phyloP scores from a whole-genome alignment of 2,113 vertebrate species.

The Chaenogobius annularis region DNA sequence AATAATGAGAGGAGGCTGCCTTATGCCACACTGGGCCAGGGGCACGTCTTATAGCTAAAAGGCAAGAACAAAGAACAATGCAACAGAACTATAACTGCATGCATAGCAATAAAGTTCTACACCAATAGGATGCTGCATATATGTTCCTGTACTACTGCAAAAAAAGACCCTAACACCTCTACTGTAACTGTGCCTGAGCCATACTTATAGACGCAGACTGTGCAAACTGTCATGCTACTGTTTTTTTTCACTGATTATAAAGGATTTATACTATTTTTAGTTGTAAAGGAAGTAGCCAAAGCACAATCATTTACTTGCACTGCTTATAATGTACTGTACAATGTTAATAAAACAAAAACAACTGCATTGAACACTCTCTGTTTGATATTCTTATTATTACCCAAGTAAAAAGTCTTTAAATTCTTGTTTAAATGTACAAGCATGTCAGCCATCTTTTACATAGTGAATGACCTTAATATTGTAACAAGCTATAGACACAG shows the following conservation, averaged over 20 bases:
- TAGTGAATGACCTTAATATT: neutral
- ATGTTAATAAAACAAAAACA: slow-evolving; percentile 44
- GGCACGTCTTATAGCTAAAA: neutral
- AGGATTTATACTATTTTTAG: slow-evolving; percentile 49
- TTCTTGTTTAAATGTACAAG: neutral
- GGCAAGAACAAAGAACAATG: slow-evolving; percentile 14
- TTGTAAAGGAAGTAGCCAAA: slow-evolving; percentile 37
- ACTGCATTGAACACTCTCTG: neutral
- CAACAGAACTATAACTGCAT: slow-evolving; percentile 31
- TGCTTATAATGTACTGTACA: slow-evolving; percentile 50
- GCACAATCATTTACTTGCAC: slow-evolving; percentile 61
- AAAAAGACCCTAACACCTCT: slow-evolving; percentile 34
- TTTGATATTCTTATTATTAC: neutral
- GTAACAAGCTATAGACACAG: neutral
- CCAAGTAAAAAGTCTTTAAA: neutral
- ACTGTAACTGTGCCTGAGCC: slow-evolving; percentile 53
- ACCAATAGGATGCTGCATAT: slow-evolving; percentile 13
- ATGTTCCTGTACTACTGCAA: slow-evolving; percentile 8
- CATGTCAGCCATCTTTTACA: neutral
- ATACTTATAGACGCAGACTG: slow-evolving; percentile 17
- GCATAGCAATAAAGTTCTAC: slow-evolving; percentile 47
- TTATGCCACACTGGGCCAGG: slow-evolving; percentile 17
- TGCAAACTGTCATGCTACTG: slow-evolving; percentile 39
- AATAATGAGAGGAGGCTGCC: slow-evolving; percentile 35
- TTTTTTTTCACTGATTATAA: slow-evolving; percentile 41